These are phyloP conservation scores for Mesodorylaimus sp. DNA, from an alignment of 2,888 invertebrate genomes.

Conservation along the genomic window DNA sequence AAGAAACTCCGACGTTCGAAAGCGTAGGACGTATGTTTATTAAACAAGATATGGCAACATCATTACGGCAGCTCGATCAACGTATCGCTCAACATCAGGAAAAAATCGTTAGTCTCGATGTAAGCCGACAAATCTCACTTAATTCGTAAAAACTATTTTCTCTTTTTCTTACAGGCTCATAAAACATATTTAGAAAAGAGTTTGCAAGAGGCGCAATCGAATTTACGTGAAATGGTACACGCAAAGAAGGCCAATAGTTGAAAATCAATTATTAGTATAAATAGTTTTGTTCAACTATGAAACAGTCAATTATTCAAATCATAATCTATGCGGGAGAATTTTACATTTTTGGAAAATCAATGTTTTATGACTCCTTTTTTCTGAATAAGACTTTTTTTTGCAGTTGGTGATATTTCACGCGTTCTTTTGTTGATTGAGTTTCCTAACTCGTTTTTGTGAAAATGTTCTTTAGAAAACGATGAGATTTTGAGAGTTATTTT, in stretches of 20 bases:
- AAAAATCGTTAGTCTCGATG: constrained; percentile 49
- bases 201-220: constrained; percentile 64
- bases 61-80: constrained; percentile 46
- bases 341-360: no score
- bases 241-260: constrained; percentile 21
- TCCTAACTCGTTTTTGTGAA: no score
- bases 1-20: constrained; percentile 53
- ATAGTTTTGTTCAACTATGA: no score
- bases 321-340: no score
- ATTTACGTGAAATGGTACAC: constrained; percentile 53
- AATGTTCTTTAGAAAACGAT: no score
- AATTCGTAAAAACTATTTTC: neutral
- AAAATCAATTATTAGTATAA: neutral
- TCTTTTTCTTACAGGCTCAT: constrained; percentile 40
- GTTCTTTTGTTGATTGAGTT: no score
- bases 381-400: no score
- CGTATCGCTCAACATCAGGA: constrained; percentile 39
- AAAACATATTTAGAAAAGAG: constrained; percentile 60
- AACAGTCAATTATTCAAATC: no score
- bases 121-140: constrained; percentile 17
- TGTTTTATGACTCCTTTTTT: no score
- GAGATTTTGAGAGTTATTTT: no score
- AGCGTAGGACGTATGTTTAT: constrained; percentile 65
- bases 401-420: no score
- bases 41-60: constrained; percentile 45